Evolutionary conservation across 2,797 vertebrate species (phyloP), one percentile per base, ranked within the genome.

Genomic region (Clamator glandarius): DNA sequence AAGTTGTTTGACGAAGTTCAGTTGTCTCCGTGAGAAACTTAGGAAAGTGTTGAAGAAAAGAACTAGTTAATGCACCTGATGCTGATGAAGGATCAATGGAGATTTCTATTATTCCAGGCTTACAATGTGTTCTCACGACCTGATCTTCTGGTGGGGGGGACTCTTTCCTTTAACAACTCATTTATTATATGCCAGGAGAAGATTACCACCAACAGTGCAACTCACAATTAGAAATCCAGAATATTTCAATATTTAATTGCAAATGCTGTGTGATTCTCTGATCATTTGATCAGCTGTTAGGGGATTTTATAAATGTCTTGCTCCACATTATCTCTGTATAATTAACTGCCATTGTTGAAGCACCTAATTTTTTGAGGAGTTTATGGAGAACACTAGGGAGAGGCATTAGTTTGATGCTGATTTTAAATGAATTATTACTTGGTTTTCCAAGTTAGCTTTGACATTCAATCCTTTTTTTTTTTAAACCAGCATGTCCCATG

Each of bases 311-410:
- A 92, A 89, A 92, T 83, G 89, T 58, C 89, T 95, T 91, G 79
- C 87, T 94, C 58, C 61, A 54, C 62, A 70, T 93, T 90, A 64
- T 52, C 24, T 87, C 89, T 73, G 54, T 74, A 55, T 90, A 92
- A 96, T 97, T 95, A 94, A 93, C 80, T 75, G 33, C 59, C 91
- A 87, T 84, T 82, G 73, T 93, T 88, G 95, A 91, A 92, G 66
- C 63, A 81, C 58, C 73, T 94, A 19, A 77, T 87, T 95, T 92
- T 95, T 84, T 52, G 42, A 89, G 62, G 69, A 94, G 72, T 85
- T 92, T 85, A 29, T 88, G 67, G 66, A 54, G 87, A 96, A 72
- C 64, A 93, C 50, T 2, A 58, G 72, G 78, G 84, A 90, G 76
- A 93, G 16, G 42, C 84, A 68, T 13, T 28, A 41, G 58, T 80